Evolutionary conservation across 2,113 vertebrate genomes (phyloP), one percentile per base, ranked within the genome.

Genomic region (Ophthalmolycus amberensis): DNA sequence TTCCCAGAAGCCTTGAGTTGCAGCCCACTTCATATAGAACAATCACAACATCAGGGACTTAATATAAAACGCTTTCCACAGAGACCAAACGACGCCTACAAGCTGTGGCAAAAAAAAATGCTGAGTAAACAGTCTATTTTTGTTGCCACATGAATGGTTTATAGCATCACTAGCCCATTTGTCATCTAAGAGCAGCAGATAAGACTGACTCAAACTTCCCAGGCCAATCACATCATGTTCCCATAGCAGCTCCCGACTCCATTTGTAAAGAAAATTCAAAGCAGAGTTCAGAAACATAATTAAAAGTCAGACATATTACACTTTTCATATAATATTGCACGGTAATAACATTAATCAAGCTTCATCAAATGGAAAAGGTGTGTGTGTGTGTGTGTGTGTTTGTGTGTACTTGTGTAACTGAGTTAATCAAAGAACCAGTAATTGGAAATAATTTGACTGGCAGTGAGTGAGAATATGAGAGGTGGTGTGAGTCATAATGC

Each of bases 381-480:
- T 10, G 52, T 50, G 40, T 44, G 52, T 50, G 40, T 44, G 52
- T 56, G 37, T 20, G 54, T 64, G 27, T 68, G 32, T 85, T 38
- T 68, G 50, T 62, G 48, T 27, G 15, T 10, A 12, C 10, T 60
- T 74, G 69, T 44, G 58, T 56, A 72, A 56, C 12, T 9, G 29
- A 65, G 46, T 78, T 80, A 86, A 85, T 82, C 72, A 87, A 85
- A 78, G 71, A 76, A 52, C 81, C 71, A 18, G 79, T 82, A 65
- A 81, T 79, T 85, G 68, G 80, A 85, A 87, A 87, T 69, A 86
- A 89, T 87, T 67, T 85, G 79, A 84, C 75, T 83, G 73, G 67
- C 72, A 79, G 71, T 6, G 76, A 77, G 70, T 25, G 38, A 84
- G 80, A 74, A 73, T 81, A 81, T 79, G 86, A 88, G 84, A 73